Base-by-base conservation (phyloP, 1,140 invertebrate species). In the Drosophila melanica region DNA sequence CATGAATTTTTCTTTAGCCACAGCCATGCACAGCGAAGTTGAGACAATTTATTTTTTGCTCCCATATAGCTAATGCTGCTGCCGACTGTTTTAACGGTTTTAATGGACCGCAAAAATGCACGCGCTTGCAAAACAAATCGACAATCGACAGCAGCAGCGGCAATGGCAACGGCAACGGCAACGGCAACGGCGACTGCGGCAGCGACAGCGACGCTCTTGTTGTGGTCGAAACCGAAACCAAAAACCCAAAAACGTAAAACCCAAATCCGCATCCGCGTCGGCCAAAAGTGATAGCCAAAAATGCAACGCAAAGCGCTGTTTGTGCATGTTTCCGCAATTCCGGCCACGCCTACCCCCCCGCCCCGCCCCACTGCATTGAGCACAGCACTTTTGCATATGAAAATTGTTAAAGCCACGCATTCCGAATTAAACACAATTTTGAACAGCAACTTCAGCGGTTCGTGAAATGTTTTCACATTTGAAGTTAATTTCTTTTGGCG, bases 81-180 rank as follows among this genome's bases (percentile, higher is more conserved):
- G 53, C 12, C 62, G 80, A 67, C 67, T 73, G 63, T 74, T 79
- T 87, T 89, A 89, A 84, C 89, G 79, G 79, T 74, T 79, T 87
- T 89, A 89, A 84, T 89, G 79, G 79, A 89, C 79, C 84, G 68
- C 79, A 89, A 89, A 87, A 79, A 79, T 81, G 79, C 72, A 76
- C 45, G 78, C 76, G 75, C 54, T 69, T 55, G 75, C 78, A 67
- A 72, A 87, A 87, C 70, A 70, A 77, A 85, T 57, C 79, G 63
- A 54, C 60, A 65, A 76, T 81, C 68, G 62, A 67, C 68, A 33
- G 30, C 5, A 7, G 30, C 30, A 9, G 6, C 30, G 8, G 5
- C 30, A 33, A 3, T 7, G 2, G 30, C 30, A 7, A 33, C 30
- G 30, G 30, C 70, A 60, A 41, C 66, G n/a, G n/a, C n/a, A n/a